Evolutionary conservation across 1,140 invertebrate species (phyloP).

Genomic region (Drepana arcuata): DNA sequence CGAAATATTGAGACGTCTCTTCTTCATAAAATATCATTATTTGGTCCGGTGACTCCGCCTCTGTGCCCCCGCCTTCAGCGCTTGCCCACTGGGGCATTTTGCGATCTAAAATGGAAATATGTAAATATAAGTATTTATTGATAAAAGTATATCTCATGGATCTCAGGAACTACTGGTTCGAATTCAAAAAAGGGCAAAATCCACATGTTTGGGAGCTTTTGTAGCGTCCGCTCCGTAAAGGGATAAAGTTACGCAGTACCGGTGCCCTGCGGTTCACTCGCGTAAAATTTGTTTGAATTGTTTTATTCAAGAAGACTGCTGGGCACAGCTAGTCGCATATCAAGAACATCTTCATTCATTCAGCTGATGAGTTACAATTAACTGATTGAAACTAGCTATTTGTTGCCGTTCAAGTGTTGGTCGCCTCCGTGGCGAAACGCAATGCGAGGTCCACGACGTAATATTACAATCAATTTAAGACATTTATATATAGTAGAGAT

Average conservation of each 20-base stretch:
- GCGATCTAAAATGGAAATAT: not conserved
- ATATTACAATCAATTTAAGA: not conserved
- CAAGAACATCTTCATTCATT: no score
- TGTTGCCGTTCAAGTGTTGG: no score
- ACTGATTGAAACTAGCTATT: no score
- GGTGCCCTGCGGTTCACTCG: not conserved
- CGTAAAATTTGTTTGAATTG: not conserved
- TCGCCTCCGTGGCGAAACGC: no score
- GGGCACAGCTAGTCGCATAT: no score
- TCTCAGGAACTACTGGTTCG: not conserved
- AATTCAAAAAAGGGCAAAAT: not conserved
- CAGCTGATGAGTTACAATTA: no score
- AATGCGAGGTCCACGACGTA: not conserved
- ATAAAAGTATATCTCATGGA: not conserved
- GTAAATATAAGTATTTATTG: not conserved
- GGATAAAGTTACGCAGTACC: no score
- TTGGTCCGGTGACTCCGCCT: constrained; percentile 43
- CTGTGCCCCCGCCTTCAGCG: constrained; percentile 37
- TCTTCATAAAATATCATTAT: constrained; percentile 45
- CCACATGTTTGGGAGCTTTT: no score
- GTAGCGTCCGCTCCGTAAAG: no score
- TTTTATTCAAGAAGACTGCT: no score
- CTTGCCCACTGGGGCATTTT: constrained; percentile 56
- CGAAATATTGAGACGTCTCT: constrained; percentile 39
- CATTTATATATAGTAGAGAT: not conserved